A percentile compares a stretch with the other conserved stretches of the same genome.
Conservation (phyloP, 2,797 vertebrate species). For the Melanotaenia boesemani region DNA sequence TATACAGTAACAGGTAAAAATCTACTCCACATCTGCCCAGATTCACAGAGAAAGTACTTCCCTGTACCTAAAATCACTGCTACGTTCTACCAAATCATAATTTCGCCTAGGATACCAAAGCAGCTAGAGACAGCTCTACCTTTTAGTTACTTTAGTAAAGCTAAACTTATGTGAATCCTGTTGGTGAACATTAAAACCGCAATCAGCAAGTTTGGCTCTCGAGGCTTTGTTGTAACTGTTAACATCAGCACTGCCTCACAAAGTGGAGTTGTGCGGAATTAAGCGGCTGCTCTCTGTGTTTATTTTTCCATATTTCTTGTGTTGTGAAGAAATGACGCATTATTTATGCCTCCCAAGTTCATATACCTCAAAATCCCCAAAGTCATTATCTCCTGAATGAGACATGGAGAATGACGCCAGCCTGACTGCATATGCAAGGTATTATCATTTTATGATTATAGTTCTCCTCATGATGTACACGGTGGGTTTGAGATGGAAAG, state of each 20-base stretch:
- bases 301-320: conserved; percentile 56
- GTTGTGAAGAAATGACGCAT: conserved; percentile 49
- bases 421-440: conserved; percentile 57
- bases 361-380: conserved; percentile 59
- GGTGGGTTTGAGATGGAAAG: conserved; percentile 27
- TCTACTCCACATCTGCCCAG: too few species aligned
- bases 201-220: conserved; percentile 46
- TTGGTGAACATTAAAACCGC: conserved; percentile 40
- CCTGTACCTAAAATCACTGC: too few species aligned
- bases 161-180: conserved; percentile 21
- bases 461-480: conserved; percentile 31
- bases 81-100: too few species aligned
- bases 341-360: conserved; percentile 63
- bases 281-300: conserved; percentile 48
- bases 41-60: too few species aligned
- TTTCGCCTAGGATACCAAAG: too few species aligned
- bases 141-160: background rate
- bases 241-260: conserved; percentile 45
- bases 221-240: conserved; percentile 31
- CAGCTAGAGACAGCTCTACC: too few species aligned
- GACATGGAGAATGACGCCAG: conserved; percentile 46
- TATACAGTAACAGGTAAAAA: too few species aligned
- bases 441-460: conserved; percentile 59
- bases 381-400: conserved; percentile 72
- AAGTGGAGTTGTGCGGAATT: conserved; percentile 28